Evolutionary conservation across 2,888 invertebrate species (phyloP).

Genomic region (Sipha maydis): DNA sequence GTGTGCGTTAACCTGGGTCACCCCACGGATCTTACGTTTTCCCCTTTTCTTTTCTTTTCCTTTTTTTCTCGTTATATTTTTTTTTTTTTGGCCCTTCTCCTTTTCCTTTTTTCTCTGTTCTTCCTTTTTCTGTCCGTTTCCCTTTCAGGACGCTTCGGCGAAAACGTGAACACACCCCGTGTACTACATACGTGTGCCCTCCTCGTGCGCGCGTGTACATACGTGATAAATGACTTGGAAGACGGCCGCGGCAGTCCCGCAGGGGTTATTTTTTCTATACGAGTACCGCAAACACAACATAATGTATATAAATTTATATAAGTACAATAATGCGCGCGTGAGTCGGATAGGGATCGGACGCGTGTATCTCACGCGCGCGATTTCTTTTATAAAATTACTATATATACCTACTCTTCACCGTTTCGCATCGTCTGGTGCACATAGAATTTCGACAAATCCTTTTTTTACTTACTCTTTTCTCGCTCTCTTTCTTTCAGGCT

Average conservation of each 20-base stretch:
- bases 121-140: conserved; percentile 7
- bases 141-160: background rate
- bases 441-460: background rate
- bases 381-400: background rate
- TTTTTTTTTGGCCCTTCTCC: background rate
- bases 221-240: conserved; percentile 31
- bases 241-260: background rate
- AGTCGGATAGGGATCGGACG: conserved; percentile 1
- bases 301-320: too few relatives aligned
- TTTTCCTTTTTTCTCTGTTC: background rate
- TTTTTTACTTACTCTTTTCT: background rate
- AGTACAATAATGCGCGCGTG: background rate
- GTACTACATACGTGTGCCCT: background rate
- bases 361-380: conserved; percentile 40
- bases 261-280: background rate
- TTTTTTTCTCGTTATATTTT: background rate
- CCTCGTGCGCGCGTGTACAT: background rate
- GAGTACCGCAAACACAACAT: background rate
- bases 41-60: background rate
- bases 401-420: background rate
- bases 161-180: background rate
- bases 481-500: too few relatives aligned
- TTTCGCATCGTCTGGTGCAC: background rate
- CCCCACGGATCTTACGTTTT: background rate
- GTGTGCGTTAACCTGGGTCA: background rate